Evolutionary conservation across 2,113 vertebrate species (phyloP).

Genomic region (Aegotheles bennettii): DNA sequence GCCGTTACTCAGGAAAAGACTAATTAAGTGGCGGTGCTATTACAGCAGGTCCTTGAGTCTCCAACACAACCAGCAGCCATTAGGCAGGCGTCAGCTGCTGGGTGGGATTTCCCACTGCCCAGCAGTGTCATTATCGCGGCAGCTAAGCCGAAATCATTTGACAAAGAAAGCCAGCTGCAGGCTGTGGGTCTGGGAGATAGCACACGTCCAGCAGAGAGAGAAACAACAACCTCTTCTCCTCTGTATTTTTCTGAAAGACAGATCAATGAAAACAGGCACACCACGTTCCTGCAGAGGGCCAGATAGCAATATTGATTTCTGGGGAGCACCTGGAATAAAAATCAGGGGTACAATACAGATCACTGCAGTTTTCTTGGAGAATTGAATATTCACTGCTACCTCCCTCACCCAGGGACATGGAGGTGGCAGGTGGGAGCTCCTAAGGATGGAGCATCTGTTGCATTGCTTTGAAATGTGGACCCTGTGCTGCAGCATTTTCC

Average conservation of each 20-base stretch:
- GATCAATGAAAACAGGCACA: accelerated
- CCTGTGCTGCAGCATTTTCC: neutral
- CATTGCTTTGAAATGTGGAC: neutral
- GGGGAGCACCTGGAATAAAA: neutral
- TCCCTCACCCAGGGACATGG: neutral
- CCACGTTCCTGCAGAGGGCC: neutral
- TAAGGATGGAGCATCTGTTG: neutral
- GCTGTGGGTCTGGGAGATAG: neutral
- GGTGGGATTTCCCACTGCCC: conserved; percentile 47
- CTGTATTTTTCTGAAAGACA: neutral
- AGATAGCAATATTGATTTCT: neutral
- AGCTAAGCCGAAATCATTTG: conserved; percentile 18
- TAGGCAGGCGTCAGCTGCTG: conserved; percentile 56
- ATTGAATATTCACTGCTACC: neutral
- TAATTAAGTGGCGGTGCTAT: conserved; percentile 62
- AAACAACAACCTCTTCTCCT: neutral
- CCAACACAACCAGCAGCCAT: neutral
- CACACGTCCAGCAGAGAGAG: neutral
- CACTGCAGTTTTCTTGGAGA: neutral
- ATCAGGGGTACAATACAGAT: neutral
- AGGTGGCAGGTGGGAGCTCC: neutral
- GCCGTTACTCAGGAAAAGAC: conserved; percentile 53
- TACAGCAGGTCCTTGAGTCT: conserved; percentile 51
- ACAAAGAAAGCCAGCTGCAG: conserved; percentile 41
- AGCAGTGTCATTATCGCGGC: conserved; percentile 44